Percentiles rank a stretch among this genome's conserved stretches.
These are phyloP conservation scores for Druceiella hillmani DNA, from an alignment of 2,888 invertebrate species.

Conservation along the genomic window DNA sequence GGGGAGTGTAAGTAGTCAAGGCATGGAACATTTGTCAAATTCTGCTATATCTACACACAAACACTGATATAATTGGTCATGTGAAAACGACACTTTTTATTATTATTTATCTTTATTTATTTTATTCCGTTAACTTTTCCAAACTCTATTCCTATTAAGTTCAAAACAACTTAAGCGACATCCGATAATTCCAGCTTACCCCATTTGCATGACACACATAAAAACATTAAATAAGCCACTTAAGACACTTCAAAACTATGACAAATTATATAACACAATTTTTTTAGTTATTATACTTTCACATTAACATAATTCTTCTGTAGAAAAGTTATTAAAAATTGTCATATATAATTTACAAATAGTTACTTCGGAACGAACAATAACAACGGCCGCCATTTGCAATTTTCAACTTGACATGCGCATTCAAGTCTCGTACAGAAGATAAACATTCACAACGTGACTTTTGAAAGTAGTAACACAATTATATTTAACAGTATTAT, in stretches of 20 bases:
- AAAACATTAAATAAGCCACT: conserved; percentile 48
- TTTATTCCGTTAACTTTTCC: background rate
- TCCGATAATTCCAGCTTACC: conserved; percentile 60
- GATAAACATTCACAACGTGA: conserved; percentile 42
- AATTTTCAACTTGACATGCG: conserved; percentile 81
- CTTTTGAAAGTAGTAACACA: conserved; percentile 34
- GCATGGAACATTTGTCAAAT: conserved; percentile 52
- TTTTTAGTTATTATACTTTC: conserved; percentile 48
- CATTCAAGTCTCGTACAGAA: conserved; percentile 43
- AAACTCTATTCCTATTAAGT: conserved; percentile 24
- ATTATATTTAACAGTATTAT: too few relatives aligned
- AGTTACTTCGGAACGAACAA: conserved; percentile 89
- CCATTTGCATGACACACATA: conserved; percentile 72
- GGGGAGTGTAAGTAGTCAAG: conserved; percentile 53
- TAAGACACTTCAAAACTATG: conserved; percentile 51
- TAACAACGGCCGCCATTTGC: conserved; percentile 99
- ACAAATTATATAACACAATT: conserved; percentile 46
- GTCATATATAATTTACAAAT: conserved; percentile 64
- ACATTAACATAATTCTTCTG: conserved; percentile 49
- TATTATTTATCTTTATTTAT: background rate
- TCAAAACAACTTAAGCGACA: conserved; percentile 55
- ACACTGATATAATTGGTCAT: too few relatives aligned
- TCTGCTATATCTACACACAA: conserved; percentile 37
- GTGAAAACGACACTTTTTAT: conserved; percentile 7
- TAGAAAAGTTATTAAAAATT: conserved; percentile 59